Evolutionary conservation across 2,888 invertebrate genomes (phyloP).

Genomic region (Amphipyra berbera): DNA sequence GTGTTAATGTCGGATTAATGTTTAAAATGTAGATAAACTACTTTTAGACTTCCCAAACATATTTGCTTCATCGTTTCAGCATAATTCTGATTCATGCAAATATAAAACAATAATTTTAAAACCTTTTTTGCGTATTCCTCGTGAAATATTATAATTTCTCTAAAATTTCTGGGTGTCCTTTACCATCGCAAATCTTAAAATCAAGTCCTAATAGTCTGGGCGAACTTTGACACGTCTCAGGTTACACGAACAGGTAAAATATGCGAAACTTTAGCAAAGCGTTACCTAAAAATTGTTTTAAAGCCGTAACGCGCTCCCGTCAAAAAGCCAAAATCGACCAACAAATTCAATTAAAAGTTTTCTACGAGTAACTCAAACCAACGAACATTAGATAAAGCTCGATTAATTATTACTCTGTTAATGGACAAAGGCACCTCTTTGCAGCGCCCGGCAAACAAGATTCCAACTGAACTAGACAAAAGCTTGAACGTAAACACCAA

Average conservation of each 20-base stretch:
- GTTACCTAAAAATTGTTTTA: constrained; percentile 77
- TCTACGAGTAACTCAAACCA: constrained; percentile 79
- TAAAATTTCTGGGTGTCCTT: constrained; percentile 9
- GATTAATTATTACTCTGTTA: constrained; percentile 85
- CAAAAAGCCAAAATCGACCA: constrained; percentile 84
- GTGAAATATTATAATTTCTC: not conserved
- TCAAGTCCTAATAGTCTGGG: constrained; percentile 37
- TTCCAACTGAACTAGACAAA: constrained; percentile 82
- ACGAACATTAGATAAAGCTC: constrained; percentile 82
- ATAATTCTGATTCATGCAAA: constrained; percentile 31
- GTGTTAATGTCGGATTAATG: constrained; percentile 40
- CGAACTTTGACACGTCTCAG: constrained; percentile 49
- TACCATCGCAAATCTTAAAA: constrained; percentile 18
- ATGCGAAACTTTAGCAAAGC: constrained; percentile 68
- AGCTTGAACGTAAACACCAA: constrained; percentile 83
- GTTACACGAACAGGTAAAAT: constrained; percentile 66
- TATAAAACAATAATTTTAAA: constrained; percentile 14
- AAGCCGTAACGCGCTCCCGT: constrained; percentile 74
- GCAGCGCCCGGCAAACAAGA: constrained; percentile 82
- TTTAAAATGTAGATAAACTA: constrained; percentile 34
- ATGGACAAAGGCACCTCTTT: constrained; percentile 83
- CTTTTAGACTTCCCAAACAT: constrained; percentile 44
- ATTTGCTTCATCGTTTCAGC: constrained; percentile 34
- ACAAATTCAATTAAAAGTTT: constrained; percentile 88
- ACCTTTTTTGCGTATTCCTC: not conserved